Evolutionary conservation across 2,888 invertebrate species (phyloP).

Genomic region (Palloptera scutellata): DNA sequence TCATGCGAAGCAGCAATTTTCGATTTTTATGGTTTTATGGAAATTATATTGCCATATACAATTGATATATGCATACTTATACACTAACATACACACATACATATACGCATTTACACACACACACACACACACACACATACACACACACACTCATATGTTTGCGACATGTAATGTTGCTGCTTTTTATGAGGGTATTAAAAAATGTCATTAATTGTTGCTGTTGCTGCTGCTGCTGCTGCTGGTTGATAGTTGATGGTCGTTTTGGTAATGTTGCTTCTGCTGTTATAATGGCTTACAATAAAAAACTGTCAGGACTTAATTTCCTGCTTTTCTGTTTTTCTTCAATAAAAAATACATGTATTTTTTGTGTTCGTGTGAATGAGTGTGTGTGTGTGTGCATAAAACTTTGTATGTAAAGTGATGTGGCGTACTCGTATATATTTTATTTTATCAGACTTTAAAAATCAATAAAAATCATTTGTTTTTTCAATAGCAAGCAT

Average conservation of each 20-base stretch:
- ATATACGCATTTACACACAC: background rate
- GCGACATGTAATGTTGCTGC: background rate
- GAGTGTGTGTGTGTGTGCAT: background rate
- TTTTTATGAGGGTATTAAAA: slow-evolving; percentile 2
- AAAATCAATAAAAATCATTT: no score
- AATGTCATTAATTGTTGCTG: slow-evolving; percentile 1
- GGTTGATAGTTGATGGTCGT: background rate
- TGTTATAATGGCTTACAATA: slow-evolving; percentile 4
- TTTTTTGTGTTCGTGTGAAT: background rate
- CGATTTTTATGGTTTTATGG: slow-evolving; percentile 2
- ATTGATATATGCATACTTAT: background rate
- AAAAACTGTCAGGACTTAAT: background rate
- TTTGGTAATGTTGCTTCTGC: background rate
- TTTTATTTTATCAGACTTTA: no score
- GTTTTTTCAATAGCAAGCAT: no score
- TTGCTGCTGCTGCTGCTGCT: background rate
- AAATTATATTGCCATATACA: background rate
- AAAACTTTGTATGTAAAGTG: background rate
- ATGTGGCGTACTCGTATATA: background rate
- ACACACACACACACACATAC: background rate
- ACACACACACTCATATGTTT: background rate
- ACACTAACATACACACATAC: background rate
- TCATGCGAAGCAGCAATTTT: background rate
- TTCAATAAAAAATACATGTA: no score
- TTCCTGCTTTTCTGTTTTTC: background rate